A percentile compares a stretch with the other conserved stretches of the same genome.
Conservation (phyloP, 2,888 invertebrate genomes). For the Aphodius granarius region DNA sequence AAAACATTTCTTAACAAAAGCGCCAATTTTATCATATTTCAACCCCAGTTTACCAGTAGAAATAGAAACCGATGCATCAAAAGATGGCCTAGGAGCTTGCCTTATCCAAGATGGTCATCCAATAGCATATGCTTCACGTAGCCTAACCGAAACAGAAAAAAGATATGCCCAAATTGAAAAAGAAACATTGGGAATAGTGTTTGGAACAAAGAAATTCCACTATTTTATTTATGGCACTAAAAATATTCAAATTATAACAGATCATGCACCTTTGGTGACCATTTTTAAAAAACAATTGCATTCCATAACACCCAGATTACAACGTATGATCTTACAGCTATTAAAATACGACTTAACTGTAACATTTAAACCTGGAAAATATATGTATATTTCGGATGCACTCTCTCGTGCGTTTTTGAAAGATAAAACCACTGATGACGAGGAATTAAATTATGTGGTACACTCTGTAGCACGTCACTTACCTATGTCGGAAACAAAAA, state of each 20-base stretch:
- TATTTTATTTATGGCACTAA: constrained; percentile 21
- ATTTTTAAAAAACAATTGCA: constrained; percentile 21
- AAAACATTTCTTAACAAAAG: constrained; percentile 33
- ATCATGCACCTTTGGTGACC: constrained; percentile 25
- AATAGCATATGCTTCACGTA: too few species aligned
- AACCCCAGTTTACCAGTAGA: constrained; percentile 35
- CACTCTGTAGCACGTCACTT: neutral
- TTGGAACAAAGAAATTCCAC: constrained; percentile 22
- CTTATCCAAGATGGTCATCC: constrained; percentile 43
- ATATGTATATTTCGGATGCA: constrained; percentile 8
- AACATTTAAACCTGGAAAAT: constrained; percentile 35
- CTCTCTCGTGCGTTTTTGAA: constrained; percentile 12
- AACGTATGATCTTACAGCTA: constrained; percentile 26
- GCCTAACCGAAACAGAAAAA: constrained; percentile 36
- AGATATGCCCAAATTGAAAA: constrained; percentile 24
- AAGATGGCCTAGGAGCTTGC: constrained; percentile 41
- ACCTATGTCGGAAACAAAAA: neutral
- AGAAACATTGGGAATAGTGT: constrained; percentile 22
- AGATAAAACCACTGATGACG: constrained; percentile 1
- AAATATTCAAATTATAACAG: constrained; percentile 14
- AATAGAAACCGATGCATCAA: too few species aligned
- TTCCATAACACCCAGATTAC: constrained; percentile 6
- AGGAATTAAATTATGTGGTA: neutral
- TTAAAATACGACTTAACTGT: constrained; percentile 38
- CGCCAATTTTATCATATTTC: constrained; percentile 36